Base-by-base conservation (phyloP, 2,888 invertebrate species). In the Papilio demoleus region DNA sequence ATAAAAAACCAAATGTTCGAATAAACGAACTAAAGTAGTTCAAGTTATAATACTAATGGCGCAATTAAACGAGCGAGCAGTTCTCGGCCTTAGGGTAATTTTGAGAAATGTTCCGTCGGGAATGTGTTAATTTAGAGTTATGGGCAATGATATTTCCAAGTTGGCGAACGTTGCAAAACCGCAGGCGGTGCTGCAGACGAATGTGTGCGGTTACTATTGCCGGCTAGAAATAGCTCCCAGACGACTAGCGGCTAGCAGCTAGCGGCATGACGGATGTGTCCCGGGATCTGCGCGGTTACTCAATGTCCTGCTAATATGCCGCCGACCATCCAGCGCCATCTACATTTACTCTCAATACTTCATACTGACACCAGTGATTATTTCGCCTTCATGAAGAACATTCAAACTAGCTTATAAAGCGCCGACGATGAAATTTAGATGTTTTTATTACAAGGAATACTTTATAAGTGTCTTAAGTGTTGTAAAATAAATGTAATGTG, bases 221-320 rank as follows among this genome's bases (percentile, higher is more conserved):
- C 19, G 22, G 59, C 59, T 59, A 19, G 59, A 72, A 72, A 72
- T 71, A 72, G 72, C 72, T 72, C 36, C 65, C 61, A 65, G 61
- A n/a, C 34, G 61, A n/a, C 34, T 17, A 45, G 9, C 42, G 19
- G 17, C 42, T 45, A 45, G 42, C 17, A 19, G 17, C 42, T 45
- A 45, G 42, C 17, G 31, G 56, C 36, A 17, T 47, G 62, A 65
- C 56, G 45, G 27, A 65, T 53, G 65, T 22, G 62, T n/a, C 50
- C 47, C 65, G 70, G 62, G 70, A 72, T 71, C 73, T 71, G 74
- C 70, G 70, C 75, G 70, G 68, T 77, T 73, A 74, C 73, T 81
- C 82, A 80, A 78, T 73, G 81, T 81, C 81, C 71, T 75, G 74
- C 77, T 73, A 73, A 73, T 72, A 75, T 73, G 73, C 74, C 72